These are phyloP conservation scores for Drosophila melanosoma DNA, from an alignment of 2,888 invertebrate species.

Conservation along the genomic window DNA sequence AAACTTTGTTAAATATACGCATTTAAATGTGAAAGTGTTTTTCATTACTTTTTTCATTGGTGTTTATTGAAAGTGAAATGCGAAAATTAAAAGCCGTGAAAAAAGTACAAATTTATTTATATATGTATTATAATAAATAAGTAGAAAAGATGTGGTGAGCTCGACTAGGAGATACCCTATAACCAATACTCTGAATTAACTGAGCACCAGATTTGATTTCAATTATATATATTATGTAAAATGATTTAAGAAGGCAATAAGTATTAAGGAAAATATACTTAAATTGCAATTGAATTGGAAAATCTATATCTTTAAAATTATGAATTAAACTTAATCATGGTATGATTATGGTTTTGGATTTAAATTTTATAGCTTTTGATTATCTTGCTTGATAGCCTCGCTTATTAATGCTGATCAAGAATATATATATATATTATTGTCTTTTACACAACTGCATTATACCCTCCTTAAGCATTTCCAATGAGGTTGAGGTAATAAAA, in stretches of 20 bases:
- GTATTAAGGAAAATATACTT: too few species aligned
- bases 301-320: too few species aligned
- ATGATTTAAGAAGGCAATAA: too few species aligned
- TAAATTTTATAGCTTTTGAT: too few species aligned
- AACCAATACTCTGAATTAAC: too few species aligned
- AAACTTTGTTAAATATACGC: slow-evolving; percentile 29
- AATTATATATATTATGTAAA: background rate
- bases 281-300: too few species aligned
- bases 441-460: background rate
- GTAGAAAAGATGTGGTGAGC: background rate
- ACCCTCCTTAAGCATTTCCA: background rate
- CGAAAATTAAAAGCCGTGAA: background rate
- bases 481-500: background rate
- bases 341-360: too few species aligned
- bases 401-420: background rate
- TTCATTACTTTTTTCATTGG: background rate
- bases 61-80: background rate
- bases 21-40: background rate
- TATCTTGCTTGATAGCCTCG: background rate
- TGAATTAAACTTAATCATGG: too few species aligned
- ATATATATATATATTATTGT: background rate
- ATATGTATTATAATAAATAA: background rate
- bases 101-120: background rate
- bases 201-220: background rate
- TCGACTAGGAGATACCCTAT: background rate